Conservation (phyloP, 2,797 vertebrate genomes). For the Scarus forsteni region DNA sequence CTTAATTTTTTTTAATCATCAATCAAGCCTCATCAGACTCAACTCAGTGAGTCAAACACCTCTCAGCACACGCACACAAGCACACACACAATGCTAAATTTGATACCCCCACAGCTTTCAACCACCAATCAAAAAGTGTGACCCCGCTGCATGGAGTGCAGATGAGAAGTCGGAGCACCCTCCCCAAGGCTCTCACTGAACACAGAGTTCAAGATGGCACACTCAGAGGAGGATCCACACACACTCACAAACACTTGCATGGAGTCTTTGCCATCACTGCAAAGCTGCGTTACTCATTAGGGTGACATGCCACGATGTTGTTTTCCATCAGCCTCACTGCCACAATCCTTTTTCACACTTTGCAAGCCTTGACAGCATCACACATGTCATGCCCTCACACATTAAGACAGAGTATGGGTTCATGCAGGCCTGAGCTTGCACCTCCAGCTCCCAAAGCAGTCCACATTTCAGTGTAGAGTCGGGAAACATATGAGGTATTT, state of each 20-base stretch:
- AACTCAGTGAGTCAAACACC: slow-evolving; percentile 23
- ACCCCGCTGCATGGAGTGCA: slow-evolving; percentile 42
- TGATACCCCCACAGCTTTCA: slow-evolving; percentile 48
- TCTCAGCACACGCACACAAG: neutral
- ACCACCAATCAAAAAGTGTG: slow-evolving; percentile 49
- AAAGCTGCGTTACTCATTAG: slow-evolving; percentile 9
- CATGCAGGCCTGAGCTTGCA: slow-evolving; percentile 61
- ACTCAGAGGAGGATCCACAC: slow-evolving; percentile 40
- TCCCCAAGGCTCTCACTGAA: slow-evolving; percentile 62
- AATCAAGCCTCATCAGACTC: slow-evolving; percentile 65
- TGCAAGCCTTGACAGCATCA: slow-evolving; percentile 45
- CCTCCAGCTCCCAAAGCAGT: slow-evolving; percentile 44
- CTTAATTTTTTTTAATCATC: slow-evolving; percentile 50
- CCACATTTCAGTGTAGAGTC: slow-evolving; percentile 58
- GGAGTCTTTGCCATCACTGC: slow-evolving; percentile 5
- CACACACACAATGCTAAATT: slow-evolving; percentile 11
- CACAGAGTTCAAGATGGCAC: slow-evolving; percentile 76
- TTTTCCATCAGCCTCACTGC: slow-evolving; percentile 39
- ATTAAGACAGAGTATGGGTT: slow-evolving; percentile 46
- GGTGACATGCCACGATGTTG: slow-evolving; percentile 28
- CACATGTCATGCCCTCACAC: slow-evolving; percentile 42
- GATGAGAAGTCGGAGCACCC: slow-evolving; percentile 46
- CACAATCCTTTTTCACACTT: slow-evolving; percentile 41
- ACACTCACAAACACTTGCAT: slow-evolving; percentile 2
- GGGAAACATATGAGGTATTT: too few species aligned